Evolutionary conservation across 2,113 vertebrate genomes (phyloP).

Genomic region (Corydoras sp.): DNA sequence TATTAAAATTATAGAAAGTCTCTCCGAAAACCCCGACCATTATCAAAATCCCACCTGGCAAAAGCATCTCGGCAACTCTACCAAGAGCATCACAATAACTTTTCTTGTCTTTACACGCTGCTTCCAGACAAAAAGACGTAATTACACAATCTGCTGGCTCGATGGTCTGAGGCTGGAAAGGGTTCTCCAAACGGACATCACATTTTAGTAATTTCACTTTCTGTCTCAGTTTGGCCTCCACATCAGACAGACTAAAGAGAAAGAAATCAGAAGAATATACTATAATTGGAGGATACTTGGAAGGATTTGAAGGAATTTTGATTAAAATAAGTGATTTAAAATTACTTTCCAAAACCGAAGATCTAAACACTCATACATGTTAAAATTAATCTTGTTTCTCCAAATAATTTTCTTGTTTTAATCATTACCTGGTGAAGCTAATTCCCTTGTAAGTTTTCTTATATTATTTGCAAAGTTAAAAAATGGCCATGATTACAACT

Average conservation of each 20-base stretch:
- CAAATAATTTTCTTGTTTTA: too few species aligned
- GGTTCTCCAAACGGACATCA: conserved; percentile 59
- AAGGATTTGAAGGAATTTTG: too few species aligned
- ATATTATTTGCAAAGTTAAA: too few species aligned
- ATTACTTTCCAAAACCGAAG: too few species aligned
- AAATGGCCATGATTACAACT: too few species aligned
- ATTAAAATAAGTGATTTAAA: too few species aligned
- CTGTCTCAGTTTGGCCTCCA: conserved; percentile 54
- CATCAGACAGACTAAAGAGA: conserved; percentile 39
- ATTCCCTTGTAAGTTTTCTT: too few species aligned
- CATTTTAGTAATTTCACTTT: conserved; percentile 42
- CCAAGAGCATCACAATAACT: conserved; percentile 39
- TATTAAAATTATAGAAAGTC: conserved; percentile 51
- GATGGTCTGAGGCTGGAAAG: conserved; percentile 4
- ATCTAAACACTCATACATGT: too few species aligned
- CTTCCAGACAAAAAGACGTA: conserved; percentile 58
- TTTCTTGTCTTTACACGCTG: conserved; percentile 52
- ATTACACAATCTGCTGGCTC: conserved; percentile 53
- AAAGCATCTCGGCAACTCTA: conserved; percentile 51
- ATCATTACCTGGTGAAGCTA: too few species aligned
- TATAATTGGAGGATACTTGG: too few species aligned
- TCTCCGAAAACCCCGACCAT: conserved; percentile 42
- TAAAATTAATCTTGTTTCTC: too few species aligned
- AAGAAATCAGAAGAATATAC: not conserved
- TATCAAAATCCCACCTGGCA: conserved; percentile 56